Evolutionary conservation across 2,797 vertebrate genomes (phyloP).

Genomic region (Euthynnus affinis): DNA sequence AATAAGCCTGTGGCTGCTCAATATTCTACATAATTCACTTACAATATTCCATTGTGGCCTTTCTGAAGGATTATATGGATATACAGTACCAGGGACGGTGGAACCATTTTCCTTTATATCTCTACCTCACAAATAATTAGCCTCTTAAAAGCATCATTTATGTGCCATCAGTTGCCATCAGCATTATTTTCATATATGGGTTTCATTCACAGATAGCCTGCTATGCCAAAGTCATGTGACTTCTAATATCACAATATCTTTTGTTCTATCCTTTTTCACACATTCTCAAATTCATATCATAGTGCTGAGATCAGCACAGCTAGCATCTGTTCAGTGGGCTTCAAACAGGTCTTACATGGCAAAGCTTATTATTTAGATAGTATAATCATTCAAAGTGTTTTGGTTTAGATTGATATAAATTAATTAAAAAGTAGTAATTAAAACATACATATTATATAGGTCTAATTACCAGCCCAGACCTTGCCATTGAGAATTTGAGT

Average conservation of each 20-base stretch:
- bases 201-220: background rate
- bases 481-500: background rate
- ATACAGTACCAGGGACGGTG: no score
- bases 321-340: background rate
- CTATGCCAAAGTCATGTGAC: background rate
- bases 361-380: background rate
- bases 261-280: background rate
- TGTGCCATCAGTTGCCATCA: background rate
- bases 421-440: background rate
- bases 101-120: background rate
- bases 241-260: no score
- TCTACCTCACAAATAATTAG: constrained; percentile 8
- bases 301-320: background rate
- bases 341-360: background rate
- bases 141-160: background rate
- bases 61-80: background rate
- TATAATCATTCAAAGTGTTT: background rate
- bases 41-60: background rate
- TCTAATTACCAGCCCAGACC: background rate
- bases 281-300: no score
- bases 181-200: background rate
- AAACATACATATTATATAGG: background rate
- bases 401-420: background rate
- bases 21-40: background rate
- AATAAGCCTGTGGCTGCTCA: background rate